Conservation (phyloP, 1,140 invertebrate genomes). For the Drosophila kohkoa region DNA sequence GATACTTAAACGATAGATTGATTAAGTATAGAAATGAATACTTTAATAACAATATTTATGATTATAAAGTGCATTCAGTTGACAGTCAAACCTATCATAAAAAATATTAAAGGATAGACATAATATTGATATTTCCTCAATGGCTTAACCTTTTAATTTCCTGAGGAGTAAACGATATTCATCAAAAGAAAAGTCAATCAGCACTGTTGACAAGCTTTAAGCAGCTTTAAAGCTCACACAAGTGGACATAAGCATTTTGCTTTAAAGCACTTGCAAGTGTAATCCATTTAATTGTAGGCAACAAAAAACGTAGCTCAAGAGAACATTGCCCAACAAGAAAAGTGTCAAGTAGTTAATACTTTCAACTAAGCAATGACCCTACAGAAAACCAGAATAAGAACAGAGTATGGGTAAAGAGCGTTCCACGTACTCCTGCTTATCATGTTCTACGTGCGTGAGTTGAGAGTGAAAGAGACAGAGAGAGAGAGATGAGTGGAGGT, state of each 20-base stretch:
- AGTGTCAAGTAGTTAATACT: conserved; percentile 52
- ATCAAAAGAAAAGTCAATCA: too few species aligned
- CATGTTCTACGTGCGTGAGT: conserved; percentile 25
- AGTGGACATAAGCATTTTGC: neutral
- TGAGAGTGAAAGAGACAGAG: neutral
- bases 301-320: conserved; percentile 8
- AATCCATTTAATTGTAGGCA: conserved; percentile 11
- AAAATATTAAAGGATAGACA: too few species aligned
- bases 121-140: too few species aligned
- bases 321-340: conserved; percentile 26
- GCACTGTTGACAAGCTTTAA: neutral
- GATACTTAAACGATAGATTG: too few species aligned
- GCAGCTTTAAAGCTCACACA: conserved; percentile 2
- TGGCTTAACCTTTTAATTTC: too few species aligned
- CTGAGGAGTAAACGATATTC: too few species aligned
- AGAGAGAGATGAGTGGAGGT: neutral
- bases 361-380: conserved; percentile 73
- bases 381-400: conserved; percentile 36
- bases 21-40: too few species aligned
- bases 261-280: conserved; percentile 17
- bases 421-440: conserved; percentile 3
- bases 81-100: too few species aligned
- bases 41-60: too few species aligned
- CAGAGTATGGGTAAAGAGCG: neutral
- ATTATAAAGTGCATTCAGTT: too few species aligned